Conservation (phyloP, 2,113 vertebrate genomes). For the Poicephalus gulielmi region DNA sequence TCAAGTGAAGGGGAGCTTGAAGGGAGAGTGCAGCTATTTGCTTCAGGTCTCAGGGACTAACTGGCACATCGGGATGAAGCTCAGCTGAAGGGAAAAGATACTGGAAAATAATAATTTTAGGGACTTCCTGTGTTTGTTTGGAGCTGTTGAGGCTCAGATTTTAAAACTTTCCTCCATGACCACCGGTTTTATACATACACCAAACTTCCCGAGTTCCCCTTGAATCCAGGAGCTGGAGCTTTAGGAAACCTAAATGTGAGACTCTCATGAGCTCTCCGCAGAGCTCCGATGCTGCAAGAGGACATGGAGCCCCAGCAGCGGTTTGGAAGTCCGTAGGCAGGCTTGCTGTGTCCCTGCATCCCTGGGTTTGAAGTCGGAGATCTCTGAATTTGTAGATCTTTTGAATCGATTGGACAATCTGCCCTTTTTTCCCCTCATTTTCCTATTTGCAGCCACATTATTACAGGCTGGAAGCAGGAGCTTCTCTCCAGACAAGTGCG, state of each 20-base stretch:
- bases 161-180: fast-evolving
- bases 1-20: neutral
- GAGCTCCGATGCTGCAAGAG: neutral
- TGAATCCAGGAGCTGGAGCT: neutral
- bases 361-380: neutral
- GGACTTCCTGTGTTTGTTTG: neutral
- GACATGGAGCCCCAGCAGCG: neutral
- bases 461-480: neutral
- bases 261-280: fast-evolving
- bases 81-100: neutral
- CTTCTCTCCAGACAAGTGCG: neutral
- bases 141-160: neutral
- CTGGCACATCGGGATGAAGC: neutral
- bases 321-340: neutral
- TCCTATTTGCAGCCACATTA: neutral
- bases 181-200: fast-evolving
- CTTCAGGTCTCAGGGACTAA: neutral
- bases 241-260: neutral
- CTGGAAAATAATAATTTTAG: neutral
- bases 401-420: fast-evolving
- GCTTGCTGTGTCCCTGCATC: neutral
- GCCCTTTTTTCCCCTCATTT: neutral
- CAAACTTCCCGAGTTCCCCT: neutral
- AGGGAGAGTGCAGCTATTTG: neutral
- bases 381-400: neutral